Conservation (phyloP, 2,888 invertebrate genomes). For the Agriopis leucophaearia region DNA sequence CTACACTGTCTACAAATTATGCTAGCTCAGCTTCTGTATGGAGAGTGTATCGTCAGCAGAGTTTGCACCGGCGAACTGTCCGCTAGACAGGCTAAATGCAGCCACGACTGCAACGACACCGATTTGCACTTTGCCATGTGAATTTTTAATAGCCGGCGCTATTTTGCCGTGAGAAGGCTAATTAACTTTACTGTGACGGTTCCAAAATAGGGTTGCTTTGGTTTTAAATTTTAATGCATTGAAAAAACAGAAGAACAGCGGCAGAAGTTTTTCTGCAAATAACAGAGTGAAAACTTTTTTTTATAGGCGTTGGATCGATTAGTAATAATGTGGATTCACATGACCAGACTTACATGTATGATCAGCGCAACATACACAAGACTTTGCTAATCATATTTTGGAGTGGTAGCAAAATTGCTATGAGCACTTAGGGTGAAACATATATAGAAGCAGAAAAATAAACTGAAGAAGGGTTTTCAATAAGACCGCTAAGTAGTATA, state of each 20-base stretch:
- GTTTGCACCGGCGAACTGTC: conserved; percentile 61
- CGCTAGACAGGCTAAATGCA: conserved; percentile 73
- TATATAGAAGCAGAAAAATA: not conserved
- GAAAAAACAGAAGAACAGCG: not conserved
- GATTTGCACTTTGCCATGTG: conserved; percentile 80
- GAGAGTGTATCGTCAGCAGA: not conserved
- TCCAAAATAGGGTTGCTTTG: conserved; percentile 36
- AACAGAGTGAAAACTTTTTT: too few species aligned
- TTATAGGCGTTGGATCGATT: too few species aligned
- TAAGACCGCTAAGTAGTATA: not conserved
- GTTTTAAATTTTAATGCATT: conserved; percentile 1
- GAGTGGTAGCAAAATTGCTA: too few species aligned
- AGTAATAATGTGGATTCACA: too few species aligned
- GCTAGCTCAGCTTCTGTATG: conserved; percentile 5
- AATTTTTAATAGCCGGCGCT: conserved; percentile 77
- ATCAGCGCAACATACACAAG: too few species aligned
- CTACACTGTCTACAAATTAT: not conserved
- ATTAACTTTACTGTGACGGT: conserved; percentile 64
- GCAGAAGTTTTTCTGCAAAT: too few species aligned
- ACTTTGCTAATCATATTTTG: too few species aligned
- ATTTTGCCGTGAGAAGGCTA: conserved; percentile 67
- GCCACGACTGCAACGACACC: conserved; percentile 75
- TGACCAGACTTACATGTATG: too few species aligned
- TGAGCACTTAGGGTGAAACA: too few species aligned
- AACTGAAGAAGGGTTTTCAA: conserved; percentile 7